A percentile compares a stretch with the other conserved stretches of the same genome.
Evolutionary conservation across 2,888 invertebrate genomes (phyloP).

Genomic region (Trimorus sp.): DNA sequence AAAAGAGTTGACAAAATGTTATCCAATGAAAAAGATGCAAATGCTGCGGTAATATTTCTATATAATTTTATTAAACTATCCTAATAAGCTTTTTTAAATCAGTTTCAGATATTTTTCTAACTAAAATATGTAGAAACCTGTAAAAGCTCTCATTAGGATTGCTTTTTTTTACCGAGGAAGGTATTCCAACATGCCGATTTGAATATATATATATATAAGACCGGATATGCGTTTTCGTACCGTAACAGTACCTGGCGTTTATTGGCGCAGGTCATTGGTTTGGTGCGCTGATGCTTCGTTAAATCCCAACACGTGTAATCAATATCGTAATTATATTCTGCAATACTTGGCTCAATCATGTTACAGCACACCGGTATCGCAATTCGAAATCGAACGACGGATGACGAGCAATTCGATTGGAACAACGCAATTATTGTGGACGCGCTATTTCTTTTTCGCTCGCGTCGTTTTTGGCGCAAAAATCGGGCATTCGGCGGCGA

Average conservation of each 20-base stretch:
- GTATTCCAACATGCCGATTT: conserved; percentile 63
- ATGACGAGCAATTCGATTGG: not conserved
- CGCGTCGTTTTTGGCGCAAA: not conserved
- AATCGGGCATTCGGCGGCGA: too few species aligned
- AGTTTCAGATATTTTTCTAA: too few species aligned
- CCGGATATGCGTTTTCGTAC: conserved; percentile 61
- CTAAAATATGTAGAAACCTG: too few species aligned
- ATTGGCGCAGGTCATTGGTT: conserved; percentile 73
- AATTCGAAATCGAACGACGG: not conserved
- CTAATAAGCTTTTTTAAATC: too few species aligned
- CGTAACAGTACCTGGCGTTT: conserved; percentile 68
- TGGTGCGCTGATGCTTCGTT: conserved; percentile 47
- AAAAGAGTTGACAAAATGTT: too few species aligned
- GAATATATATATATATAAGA: conserved; percentile 71
- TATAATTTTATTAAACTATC: too few species aligned
- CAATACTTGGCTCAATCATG: conserved; percentile 23
- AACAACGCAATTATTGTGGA: not conserved
- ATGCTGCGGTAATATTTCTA: too few species aligned
- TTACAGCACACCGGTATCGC: conserved; percentile 3
- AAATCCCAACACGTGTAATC: conserved; percentile 50
- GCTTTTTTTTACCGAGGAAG: conserved; percentile 40
- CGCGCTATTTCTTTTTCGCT: not conserved
- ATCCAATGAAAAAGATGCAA: too few species aligned
- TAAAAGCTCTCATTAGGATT: too few species aligned
- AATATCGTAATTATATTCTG: conserved; percentile 45